Base-by-base conservation (phyloP, 2,113 vertebrate genomes). In the Sus scrofa region DNA sequence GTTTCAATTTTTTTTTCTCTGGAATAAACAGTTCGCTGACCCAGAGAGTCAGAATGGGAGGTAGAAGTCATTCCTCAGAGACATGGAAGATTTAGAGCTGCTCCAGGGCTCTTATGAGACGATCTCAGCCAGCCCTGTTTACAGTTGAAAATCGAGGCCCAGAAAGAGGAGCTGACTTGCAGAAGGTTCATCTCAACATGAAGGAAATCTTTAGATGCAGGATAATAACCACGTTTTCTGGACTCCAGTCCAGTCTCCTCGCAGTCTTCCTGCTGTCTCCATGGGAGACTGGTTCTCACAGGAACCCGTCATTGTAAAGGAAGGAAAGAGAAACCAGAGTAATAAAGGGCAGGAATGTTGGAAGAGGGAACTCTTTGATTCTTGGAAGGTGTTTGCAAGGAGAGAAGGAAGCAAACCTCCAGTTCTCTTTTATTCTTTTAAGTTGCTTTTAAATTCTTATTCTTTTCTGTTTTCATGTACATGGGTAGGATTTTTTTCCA, bases 381-480 rank as follows among this genome's bases (percentile, higher is more conserved):
- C 11, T 89, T 44, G 56, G 32, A 54, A 84, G 27, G 10, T 39
- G 0, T 56, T 79, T 77, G 14, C 24, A 44, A 44, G 68, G 3
- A 73, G 10, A 82, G 2, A 30, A 65, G 68, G 2, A 90, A 26
- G 0, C 18, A 37, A 86, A 52, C 7, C 22, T 37, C 56, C 18
- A 22, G 1, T 54, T 86, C 86, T 54, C 54, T 24, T 87, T 83
- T 2, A 3, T 60, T 79, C 26, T 94, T 79, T 89, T 6, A 27
- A 74, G 24, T 74, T 83, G 19, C 39, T 95, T 89, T 74, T 5
- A 79, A 71, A 34, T 93, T 88, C 9, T 73, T 78, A 8, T 58
- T 56, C 19, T 79, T 92, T 70, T n/a, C 27, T 16, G 7, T 95
- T 85, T 93, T 70, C 32, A 82, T 94, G 97, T 91, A 8, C 54